Base-by-base conservation (phyloP, 2,113 vertebrate species). In the Seriola rivoliana region DNA sequence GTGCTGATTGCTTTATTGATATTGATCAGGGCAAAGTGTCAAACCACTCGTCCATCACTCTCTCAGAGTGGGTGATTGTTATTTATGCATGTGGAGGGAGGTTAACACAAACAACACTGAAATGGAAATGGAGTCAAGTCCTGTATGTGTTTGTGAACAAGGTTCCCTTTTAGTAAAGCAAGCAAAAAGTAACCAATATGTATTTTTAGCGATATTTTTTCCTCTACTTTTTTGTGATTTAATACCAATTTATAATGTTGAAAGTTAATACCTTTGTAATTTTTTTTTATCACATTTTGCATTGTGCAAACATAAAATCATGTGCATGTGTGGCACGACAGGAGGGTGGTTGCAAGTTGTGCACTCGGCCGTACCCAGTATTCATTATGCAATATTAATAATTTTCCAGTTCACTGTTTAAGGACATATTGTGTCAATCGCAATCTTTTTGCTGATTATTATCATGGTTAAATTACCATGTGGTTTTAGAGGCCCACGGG, bases 21-120 rank as follows among this genome's bases (percentile, higher is more conserved):
- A 94, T 94, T 90, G 92, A 95, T 92, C 88, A 93, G 95, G 92
- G 88, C 95, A 94, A 95, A 96, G 94, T 95, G 95, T 95, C 92
- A 91, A 89, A 91, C 71, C 80, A 73, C 71, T 93, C 89, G 89
- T 90, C 92, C 91, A 62, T 90, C 93, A 65, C 90, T 10, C 65
- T 55, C 68, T 66, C 67, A 6, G 66, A 59, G 68, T 23, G 50
- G 79, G 36, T 76, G 13, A 36, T 88, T 64, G 69, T 85, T 89
- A 60, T 90, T 85, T 77, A 74, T 83, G 78, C 73, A 46, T 13
- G 25, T 48, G 63, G 32, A 32, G 73, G 70, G 34, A 65, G 25
- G 66, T 78, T 19, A 62, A 80, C 82, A 82, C 62, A 75, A 85
- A 87, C 86, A 84, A 36, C 38, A 25, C 21, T 21, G 8, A 8